These are phyloP conservation scores for Odocoileus virginianus DNA, from an alignment of 2,113 vertebrate genomes.

Conservation along the genomic window DNA sequence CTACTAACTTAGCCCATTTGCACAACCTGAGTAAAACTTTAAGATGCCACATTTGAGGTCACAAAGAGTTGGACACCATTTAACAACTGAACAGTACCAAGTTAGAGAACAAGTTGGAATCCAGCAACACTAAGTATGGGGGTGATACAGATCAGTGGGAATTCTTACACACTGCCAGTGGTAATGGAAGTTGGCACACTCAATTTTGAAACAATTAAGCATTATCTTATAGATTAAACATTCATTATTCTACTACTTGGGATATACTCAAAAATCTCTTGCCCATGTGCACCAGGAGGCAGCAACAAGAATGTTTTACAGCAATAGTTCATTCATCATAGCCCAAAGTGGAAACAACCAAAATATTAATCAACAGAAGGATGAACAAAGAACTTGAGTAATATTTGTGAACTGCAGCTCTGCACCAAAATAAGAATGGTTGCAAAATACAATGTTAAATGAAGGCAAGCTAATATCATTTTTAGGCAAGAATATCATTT, in stretches of 20 bases:
- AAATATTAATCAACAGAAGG: not conserved
- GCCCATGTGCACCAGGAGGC: not conserved
- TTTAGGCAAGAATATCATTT: not conserved
- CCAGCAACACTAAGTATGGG: not conserved
- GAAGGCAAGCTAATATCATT: not conserved
- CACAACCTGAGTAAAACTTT: not conserved
- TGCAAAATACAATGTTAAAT: not conserved
- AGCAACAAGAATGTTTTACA: not conserved
- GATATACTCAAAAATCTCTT: not conserved
- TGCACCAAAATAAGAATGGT: not conserved
- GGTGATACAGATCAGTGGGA: not conserved
- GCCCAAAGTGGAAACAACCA: not conserved
- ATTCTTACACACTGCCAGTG: not conserved
- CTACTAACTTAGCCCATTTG: not conserved
- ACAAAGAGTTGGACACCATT: not conserved
- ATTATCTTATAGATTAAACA: not conserved
- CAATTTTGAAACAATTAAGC: not conserved
- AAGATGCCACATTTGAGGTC: not conserved
- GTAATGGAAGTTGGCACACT: not conserved
- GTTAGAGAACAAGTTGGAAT: not conserved
- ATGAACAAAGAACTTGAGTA: not conserved
- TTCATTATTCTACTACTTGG: not conserved
- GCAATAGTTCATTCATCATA: not conserved
- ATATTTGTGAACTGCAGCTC: not conserved
- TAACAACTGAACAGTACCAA: not conserved